A percentile compares a stretch with the other conserved stretches of the same genome.
Conservation (phyloP, 2,113 vertebrate species). For the Pelecanus crispus region DNA sequence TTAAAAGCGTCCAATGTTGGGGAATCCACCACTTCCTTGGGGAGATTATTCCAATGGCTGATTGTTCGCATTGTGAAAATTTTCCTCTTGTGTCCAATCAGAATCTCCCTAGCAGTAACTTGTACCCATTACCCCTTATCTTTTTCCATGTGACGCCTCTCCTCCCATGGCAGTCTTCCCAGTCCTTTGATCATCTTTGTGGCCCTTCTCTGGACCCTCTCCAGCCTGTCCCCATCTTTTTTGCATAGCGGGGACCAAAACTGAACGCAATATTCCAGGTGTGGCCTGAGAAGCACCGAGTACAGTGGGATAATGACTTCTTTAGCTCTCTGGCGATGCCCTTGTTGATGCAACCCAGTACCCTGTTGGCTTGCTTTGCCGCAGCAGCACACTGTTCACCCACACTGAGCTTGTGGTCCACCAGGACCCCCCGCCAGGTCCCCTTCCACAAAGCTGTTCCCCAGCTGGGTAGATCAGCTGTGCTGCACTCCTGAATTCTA, state of each 20-base stretch:
- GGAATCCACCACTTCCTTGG: not conserved
- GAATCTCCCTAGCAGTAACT: not conserved
- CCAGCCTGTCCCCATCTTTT: not conserved
- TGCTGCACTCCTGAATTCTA: not conserved
- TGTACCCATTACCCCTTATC: not conserved
- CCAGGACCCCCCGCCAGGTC: not conserved
- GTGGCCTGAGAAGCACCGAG: not conserved
- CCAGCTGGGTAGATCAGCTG: not conserved
- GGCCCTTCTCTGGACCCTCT: not conserved
- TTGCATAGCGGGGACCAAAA: not conserved
- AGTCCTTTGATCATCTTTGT: not conserved
- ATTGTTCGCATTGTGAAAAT: not conserved
- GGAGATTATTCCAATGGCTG: not conserved
- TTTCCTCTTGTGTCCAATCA: not conserved
- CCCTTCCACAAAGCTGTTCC: not conserved
- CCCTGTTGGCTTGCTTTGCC: not conserved
- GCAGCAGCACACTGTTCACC: not conserved
- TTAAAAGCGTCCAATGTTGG: not conserved
- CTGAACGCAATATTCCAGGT: not conserved
- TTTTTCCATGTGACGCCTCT: not conserved
- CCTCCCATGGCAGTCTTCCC: not conserved
- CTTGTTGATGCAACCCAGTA: not conserved
- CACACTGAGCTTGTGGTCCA: not conserved
- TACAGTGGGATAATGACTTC: not conserved
- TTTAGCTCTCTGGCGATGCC: not conserved